Evolutionary conservation across 2,888 invertebrate species (phyloP), one percentile per base, ranked within the genome.

Genomic region (Agrotis puta): DNA sequence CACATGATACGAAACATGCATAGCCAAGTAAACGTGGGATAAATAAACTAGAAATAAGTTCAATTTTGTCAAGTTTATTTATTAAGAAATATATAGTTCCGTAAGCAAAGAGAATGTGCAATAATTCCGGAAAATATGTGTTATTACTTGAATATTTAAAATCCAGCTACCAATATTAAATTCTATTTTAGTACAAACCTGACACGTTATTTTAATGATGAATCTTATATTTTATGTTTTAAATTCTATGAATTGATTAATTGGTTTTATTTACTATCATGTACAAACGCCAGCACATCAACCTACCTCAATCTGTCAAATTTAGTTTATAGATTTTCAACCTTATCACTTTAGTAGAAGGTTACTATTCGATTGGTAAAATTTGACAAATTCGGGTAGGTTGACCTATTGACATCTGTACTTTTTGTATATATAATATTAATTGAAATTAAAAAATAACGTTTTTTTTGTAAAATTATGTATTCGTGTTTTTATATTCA

Each of bases 1-100:
- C 14, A 53, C 74, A 48, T 48, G 20, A 39, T 45, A 45, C 50
- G 7, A 56, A 50, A 64, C 45, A 45, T 56, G 33, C 39, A 11
- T 39, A 11, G 39, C 39, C 33, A 39, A 11, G 39, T 20, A 72
- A 76, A 16, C 68, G 54, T 58, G 20, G 27, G 43, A 13, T 48
- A n/a, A 33, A 76, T 67, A 73, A 73, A 68, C 27, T 27, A 48
- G 1, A 43, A 33, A 50, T 27, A 50, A 24, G 33, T 57, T 24
- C 2, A 51, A 56, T 57, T 20, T 16, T 47, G 56, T 45, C 2
- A 18, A 27, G 22, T 77, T 77, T 74, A 59, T 77, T 74, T 61
- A 68, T 48, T 58, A 54, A 53, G 22, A 59, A 76, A 48, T 53
- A 39, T 27, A 76, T 43, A 53, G 13, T 47, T 53, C 20, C 22